These are phyloP conservation scores for Drosophila asahinai DNA, from an alignment of 1,140 invertebrate species.

Conservation along the genomic window DNA sequence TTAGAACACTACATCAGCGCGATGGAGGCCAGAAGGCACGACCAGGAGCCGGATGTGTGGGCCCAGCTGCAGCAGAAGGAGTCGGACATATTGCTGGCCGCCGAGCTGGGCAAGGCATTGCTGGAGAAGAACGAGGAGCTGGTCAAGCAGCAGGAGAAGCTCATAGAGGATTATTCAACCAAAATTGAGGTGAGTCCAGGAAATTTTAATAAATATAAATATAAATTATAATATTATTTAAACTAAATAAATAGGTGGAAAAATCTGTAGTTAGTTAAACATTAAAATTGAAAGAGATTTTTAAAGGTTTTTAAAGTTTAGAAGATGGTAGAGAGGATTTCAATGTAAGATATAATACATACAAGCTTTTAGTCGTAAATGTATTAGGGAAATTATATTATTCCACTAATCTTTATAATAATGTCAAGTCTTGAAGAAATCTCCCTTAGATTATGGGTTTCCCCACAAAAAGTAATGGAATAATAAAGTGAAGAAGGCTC, in stretches of 20 bases:
- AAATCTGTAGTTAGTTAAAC: too few relatives aligned
- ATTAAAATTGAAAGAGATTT: too few relatives aligned
- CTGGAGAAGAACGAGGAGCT: constrained; percentile 97
- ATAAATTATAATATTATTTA: too few relatives aligned
- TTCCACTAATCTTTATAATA: too few relatives aligned
- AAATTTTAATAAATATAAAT: too few relatives aligned
- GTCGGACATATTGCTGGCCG: constrained; percentile 95
- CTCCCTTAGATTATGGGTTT: neutral
- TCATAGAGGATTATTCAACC: constrained; percentile 94
- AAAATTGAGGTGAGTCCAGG: constrained; percentile 94
- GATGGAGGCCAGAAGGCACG: constrained; percentile 85
- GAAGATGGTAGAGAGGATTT: neutral
- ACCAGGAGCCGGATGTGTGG: constrained; percentile 90
- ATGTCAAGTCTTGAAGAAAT: too few relatives aligned
- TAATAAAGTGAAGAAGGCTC: too few relatives aligned
- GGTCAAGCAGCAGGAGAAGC: constrained; percentile 92
- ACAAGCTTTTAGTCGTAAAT: neutral
- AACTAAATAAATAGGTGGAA: neutral
- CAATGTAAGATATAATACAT: neutral
- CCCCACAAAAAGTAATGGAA: too few relatives aligned
- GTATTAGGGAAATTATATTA: too few relatives aligned
- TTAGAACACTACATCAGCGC: constrained; percentile 87
- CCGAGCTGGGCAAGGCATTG: constrained; percentile 97
- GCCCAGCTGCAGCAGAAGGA: constrained; percentile 96
- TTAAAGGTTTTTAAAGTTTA: neutral